Conservation (phyloP, 2,888 invertebrate species). For the Sphaerophoria rueppellii region DNA sequence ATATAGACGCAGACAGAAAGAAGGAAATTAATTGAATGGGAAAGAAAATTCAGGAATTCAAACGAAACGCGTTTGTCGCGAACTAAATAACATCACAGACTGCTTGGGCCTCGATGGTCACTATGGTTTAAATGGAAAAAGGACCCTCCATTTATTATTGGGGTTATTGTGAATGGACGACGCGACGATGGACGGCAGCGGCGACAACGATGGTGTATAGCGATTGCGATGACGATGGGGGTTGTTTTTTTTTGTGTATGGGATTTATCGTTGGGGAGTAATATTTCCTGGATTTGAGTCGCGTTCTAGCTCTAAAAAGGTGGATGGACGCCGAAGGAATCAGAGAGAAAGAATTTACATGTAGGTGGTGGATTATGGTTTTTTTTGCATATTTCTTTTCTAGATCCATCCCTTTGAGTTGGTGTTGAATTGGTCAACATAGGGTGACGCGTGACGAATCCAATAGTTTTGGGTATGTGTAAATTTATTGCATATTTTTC, state of each 20-base stretch:
- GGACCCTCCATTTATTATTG: conserved; percentile 44
- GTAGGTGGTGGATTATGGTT: conserved; percentile 37
- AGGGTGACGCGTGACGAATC: conserved; percentile 40
- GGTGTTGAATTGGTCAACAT: conserved; percentile 57
- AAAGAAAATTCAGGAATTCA: conserved; percentile 27
- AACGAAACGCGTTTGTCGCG: conserved; percentile 62
- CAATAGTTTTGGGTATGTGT: background rate
- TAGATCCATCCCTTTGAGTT: conserved; percentile 24
- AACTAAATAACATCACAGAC: conserved; percentile 74
- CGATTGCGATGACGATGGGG: conserved; percentile 23
- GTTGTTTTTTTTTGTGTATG: conserved; percentile 20
- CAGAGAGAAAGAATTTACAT: conserved; percentile 51
- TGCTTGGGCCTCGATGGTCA: conserved; percentile 70
- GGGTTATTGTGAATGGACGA: conserved; percentile 62
- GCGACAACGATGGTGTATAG: too few species aligned
- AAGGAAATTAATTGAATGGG: conserved; percentile 9
- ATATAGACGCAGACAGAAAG: conserved; percentile 7
- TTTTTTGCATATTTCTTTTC: conserved; percentile 23
- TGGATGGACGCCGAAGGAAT: conserved; percentile 18
- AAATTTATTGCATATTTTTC: conserved; percentile 9
- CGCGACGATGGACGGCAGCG: background rate
- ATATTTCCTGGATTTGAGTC: conserved; percentile 41
- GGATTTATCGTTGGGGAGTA: conserved; percentile 1
- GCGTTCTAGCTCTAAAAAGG: background rate
- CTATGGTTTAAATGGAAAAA: conserved; percentile 73